Evolutionary conservation across 2,888 invertebrate genomes (phyloP).

Genomic region (Julus scanicus): DNA sequence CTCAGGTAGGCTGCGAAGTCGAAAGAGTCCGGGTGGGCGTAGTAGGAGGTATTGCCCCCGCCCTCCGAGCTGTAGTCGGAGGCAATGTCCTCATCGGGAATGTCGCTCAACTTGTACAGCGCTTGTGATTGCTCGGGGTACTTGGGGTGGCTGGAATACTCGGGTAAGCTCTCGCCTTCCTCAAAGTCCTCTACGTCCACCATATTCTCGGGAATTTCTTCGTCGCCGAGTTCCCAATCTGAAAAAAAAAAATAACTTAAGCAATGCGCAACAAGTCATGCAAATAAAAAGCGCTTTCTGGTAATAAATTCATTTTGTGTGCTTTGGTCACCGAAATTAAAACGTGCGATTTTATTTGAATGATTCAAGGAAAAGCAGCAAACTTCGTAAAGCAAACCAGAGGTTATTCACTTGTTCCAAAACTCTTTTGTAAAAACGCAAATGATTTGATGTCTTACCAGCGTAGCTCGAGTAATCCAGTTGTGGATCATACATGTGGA

Average conservation of each 20-base stretch:
- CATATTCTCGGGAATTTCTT: constrained; percentile 62
- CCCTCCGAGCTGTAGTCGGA: neutral
- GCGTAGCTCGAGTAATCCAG: constrained; percentile 64
- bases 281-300: neutral
- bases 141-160: no score
- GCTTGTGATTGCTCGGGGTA: no score
- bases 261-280: neutral
- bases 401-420: no score
- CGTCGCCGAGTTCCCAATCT: constrained; percentile 68
- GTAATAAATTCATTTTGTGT: no score
- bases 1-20: constrained; percentile 44
- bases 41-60: neutral
- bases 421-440: no score
- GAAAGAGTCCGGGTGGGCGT: constrained; percentile 34
- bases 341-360: no score
- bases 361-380: no score
- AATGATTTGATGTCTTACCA: constrained; percentile 62
- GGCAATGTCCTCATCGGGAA: neutral
- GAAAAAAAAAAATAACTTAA: constrained; percentile 59
- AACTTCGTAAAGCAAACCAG: no score
- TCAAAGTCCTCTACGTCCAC: constrained; percentile 60
- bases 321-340: no score
- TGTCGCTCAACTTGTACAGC: constrained; percentile 6
- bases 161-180: neutral
- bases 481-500: constrained; percentile 58